Evolutionary conservation across 1,140 invertebrate species (phyloP).

Genomic region (Andrena cerasifolii): DNA sequence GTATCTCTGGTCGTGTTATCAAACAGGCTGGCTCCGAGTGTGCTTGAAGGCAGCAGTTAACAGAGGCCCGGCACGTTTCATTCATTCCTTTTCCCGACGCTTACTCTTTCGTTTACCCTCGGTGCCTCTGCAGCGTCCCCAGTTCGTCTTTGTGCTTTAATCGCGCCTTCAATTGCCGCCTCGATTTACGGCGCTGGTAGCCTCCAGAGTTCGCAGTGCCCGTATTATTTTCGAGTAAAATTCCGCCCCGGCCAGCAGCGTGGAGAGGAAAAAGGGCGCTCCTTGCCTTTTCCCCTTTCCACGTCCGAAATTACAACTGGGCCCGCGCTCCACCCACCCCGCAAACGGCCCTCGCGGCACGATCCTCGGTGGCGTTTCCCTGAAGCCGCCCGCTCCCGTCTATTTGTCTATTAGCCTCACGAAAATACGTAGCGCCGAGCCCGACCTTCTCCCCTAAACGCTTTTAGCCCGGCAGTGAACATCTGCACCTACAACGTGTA

Average conservation of each 20-base stretch:
- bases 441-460: conserved; percentile 52
- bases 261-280: not conserved
- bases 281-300: too few relatives aligned
- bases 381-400: conserved; percentile 13
- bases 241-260: not conserved
- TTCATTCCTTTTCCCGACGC: conserved; percentile 15
- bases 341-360: too few relatives aligned
- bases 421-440: conserved; percentile 29
- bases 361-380: not conserved
- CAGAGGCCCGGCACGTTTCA: not conserved
- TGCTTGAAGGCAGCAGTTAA: not conserved
- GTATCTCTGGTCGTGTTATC: not conserved
- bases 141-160: conserved; percentile 12
- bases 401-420: conserved; percentile 40
- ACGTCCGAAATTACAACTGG: not conserved
- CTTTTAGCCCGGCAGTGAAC: conserved; percentile 52
- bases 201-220: not conserved
- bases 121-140: not conserved
- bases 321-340: not conserved
- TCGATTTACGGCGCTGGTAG: not conserved
- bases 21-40: not conserved
- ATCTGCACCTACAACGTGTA: conserved; percentile 58
- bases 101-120: conserved; percentile 21
- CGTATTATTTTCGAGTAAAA: not conserved
- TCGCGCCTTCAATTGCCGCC: conserved; percentile 16